Base-by-base conservation (phyloP, 1,140 invertebrate genomes). In the Trachymyrmex cornetzi region DNA sequence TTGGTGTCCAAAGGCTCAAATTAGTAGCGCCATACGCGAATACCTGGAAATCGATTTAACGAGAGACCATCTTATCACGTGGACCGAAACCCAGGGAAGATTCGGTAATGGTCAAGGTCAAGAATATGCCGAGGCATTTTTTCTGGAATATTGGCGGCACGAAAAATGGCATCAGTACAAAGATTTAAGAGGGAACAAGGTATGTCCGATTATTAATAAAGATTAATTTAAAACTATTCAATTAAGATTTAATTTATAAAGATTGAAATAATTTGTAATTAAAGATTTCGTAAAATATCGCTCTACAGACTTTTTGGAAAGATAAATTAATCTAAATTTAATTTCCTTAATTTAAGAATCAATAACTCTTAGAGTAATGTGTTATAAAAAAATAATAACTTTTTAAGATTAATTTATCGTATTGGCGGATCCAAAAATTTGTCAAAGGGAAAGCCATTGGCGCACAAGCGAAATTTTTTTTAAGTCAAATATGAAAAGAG, bases 91-190 rank as follows among this genome's bases (percentile, higher is more conserved):
- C 0, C 99, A 99, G 92, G 99, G 99, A 9, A 96, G 99, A 50
- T 99, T 99, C 93, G 98, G 98, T 1, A 99, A 99, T 94, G 98
- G 98, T n/a, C 97, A 98, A 86, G 99, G 98, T 19, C 97, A 97
- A 63, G 99, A 99, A 93, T 99, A 97, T 92, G 97, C 98, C 0
- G 98, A 98, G 91, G 96, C 97, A 34, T 99, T 98, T 94, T 96
- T 97, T 34, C 95, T 99, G 0, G 98, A 99, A 92, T 99, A 99
- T 94, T 98, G 97, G 97, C 95, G 98, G 14, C 95, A 96, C 19
- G 95, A 96, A 0, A 96, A 96, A 74, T 99, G 98, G 98, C 96
- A 97, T 80, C 96, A 97, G 79, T 98, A 98, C 94, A 97, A 97
- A 93, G 97, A 98, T 94, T 96, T 97, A 7, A 96, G 96, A 91